These are phyloP conservation scores for Blennius ocellaris DNA, from an alignment of 2,113 vertebrate species.

Conservation along the genomic window DNA sequence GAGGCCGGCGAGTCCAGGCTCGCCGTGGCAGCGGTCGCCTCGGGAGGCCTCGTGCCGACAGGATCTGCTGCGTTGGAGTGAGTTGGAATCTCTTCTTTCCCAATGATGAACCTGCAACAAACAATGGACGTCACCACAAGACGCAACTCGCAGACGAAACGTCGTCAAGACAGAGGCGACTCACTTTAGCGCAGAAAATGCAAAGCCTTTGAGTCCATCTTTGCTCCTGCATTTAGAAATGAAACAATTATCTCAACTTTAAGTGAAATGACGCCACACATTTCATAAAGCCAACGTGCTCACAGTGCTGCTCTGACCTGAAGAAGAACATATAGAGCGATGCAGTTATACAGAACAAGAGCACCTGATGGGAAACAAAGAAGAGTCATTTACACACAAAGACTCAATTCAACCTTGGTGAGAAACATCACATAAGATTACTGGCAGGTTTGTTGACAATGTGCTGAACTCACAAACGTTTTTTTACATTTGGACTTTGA, in stretches of 20 bases:
- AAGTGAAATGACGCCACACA: not conserved
- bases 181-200: slow-evolving; percentile 97
- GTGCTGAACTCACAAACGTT: not conserved
- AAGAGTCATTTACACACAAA: not conserved
- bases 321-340: slow-evolving; percentile 86
- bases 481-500: slow-evolving; percentile 4
- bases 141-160: too few species aligned
- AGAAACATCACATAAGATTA: not conserved
- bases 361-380: slow-evolving; percentile 67
- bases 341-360: slow-evolving; percentile 84
- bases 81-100: slow-evolving; percentile 95
- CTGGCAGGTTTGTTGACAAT: not conserved
- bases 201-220: slow-evolving; percentile 97
- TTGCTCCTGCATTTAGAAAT: slow-evolving; percentile 86
- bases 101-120: slow-evolving; percentile 91
- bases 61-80: slow-evolving; percentile 86
- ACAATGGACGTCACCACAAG: too few species aligned
- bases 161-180: slow-evolving; percentile 49
- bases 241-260: not conserved
- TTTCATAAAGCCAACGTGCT: not conserved
- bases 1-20: slow-evolving; percentile 57
- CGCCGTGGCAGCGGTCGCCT: slow-evolving; percentile 76
- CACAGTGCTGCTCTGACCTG: slow-evolving; percentile 71
- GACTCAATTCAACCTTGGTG: not conserved
- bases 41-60: slow-evolving; percentile 66